A percentile compares a stretch with the other conserved stretches of the same genome.
phyloP scores from a whole-genome alignment of 2,113 vertebrate genomes.

The Leucosticte australis region DNA sequence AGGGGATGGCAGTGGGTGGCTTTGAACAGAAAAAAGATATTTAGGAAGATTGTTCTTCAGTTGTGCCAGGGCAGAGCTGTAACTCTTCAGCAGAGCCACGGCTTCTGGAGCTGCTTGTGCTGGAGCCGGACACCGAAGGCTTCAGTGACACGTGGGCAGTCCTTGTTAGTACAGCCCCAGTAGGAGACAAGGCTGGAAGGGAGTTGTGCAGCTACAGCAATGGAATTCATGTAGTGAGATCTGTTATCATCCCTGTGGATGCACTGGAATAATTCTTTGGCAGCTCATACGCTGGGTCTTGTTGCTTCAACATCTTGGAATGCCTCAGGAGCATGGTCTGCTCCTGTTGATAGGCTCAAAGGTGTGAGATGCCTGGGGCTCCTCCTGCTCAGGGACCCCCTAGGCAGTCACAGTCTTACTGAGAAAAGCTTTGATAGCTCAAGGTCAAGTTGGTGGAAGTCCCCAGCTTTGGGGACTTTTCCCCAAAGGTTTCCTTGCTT shows the following conservation, averaged over 20 bases:
- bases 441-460: not conserved
- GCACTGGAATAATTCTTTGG: not conserved
- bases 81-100: not conserved
- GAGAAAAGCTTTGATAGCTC: not conserved
- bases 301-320: not conserved
- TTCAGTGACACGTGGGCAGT: not conserved
- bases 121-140: rapidly evolving
- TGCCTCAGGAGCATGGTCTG: too few relatives aligned
- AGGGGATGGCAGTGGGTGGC: not conserved
- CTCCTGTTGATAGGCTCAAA: not conserved
- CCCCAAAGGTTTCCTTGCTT: not conserved
- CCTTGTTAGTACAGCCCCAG: not conserved
- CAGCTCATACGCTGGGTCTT: not conserved
- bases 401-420: too few relatives aligned
- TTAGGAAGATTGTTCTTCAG: not conserved
- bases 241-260: not conserved
- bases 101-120: not conserved
- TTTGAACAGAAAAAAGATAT: rapidly evolving
- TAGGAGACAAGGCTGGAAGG: not conserved
- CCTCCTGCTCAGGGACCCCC: not conserved
- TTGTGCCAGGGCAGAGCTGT: not conserved
- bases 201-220: not conserved
- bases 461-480: not conserved
- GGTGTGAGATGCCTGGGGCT: not conserved
- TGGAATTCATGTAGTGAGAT: not conserved